Conservation (phyloP, 2,797 vertebrate species). For the Pipistrellus nathusii region DNA sequence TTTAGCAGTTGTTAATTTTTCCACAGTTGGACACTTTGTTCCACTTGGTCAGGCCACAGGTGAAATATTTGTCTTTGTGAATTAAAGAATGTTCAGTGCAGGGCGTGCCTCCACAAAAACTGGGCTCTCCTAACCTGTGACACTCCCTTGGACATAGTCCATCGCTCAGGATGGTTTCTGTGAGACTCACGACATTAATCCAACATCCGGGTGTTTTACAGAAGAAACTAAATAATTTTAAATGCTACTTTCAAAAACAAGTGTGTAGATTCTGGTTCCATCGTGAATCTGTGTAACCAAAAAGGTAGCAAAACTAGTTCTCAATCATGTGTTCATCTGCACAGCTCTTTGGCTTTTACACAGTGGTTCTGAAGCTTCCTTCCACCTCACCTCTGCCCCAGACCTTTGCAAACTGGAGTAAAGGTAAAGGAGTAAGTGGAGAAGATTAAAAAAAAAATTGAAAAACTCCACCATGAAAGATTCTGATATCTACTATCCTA, state of each 20-base stretch:
- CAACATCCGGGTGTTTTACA: conserved; percentile 8
- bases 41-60: conserved; percentile 49
- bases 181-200: conserved; percentile 59
- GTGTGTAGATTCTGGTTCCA: background rate
- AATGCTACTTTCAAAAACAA: background rate
- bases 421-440: background rate
- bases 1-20: conserved; percentile 52
- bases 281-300: background rate
- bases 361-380: background rate
- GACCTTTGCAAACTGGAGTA: background rate
- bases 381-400: background rate
- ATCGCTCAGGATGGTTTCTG: conserved; percentile 68
- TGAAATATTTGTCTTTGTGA: conserved; percentile 74
- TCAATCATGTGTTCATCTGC: background rate
- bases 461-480: background rate
- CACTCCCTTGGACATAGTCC: conserved; percentile 72
- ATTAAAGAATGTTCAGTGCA: conserved; percentile 64
- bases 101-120: conserved; percentile 69
- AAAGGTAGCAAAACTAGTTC: background rate
- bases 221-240: background rate
- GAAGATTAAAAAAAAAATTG: background rate
- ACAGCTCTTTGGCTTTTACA: background rate
- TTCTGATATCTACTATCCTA: background rate
- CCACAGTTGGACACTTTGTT: conserved; percentile 42
- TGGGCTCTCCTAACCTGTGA: conserved; percentile 56